Conservation (phyloP, 2,888 invertebrate species). For the Troilus luridus region DNA sequence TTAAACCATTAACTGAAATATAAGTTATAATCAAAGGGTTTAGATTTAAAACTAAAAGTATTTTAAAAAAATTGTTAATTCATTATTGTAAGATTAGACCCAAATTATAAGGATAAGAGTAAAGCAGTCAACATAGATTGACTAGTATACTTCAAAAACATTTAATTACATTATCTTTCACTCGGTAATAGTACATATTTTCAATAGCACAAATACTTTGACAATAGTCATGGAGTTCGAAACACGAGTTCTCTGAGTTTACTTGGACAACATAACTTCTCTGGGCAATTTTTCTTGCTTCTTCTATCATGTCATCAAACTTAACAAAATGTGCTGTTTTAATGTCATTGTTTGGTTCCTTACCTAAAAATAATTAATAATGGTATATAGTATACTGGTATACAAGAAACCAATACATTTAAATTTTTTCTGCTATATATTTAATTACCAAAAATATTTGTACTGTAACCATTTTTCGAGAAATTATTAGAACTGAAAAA, state of each 20-base stretch:
- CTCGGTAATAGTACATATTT: constrained; percentile 65
- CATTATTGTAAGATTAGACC: no score
- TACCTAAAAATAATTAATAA: neutral
- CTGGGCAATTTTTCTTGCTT: constrained; percentile 77
- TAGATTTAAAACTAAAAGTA: no score
- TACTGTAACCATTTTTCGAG: neutral
- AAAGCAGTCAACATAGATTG: no score
- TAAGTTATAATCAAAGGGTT: no score
- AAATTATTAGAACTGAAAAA: neutral
- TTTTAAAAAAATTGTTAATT: no score
- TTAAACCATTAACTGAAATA: no score
- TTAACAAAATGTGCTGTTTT: constrained; percentile 64
- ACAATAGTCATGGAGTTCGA: constrained; percentile 80
- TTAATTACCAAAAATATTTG: neutral
- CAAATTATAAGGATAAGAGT: no score
- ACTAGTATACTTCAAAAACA: neutral
- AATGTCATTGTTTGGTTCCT: neutral
- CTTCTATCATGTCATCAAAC: constrained; percentile 75
- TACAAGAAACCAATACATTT: neutral
- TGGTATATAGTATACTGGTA: neutral
- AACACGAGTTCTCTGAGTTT: constrained; percentile 78
- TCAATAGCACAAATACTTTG: constrained; percentile 76
- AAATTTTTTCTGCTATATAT: neutral
- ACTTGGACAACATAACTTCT: constrained; percentile 84
- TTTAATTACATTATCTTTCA: constrained; percentile 60